phyloP scores from a whole-genome alignment of 2,113 vertebrate genomes.

The Phalacrocorax brasilianus region DNA sequence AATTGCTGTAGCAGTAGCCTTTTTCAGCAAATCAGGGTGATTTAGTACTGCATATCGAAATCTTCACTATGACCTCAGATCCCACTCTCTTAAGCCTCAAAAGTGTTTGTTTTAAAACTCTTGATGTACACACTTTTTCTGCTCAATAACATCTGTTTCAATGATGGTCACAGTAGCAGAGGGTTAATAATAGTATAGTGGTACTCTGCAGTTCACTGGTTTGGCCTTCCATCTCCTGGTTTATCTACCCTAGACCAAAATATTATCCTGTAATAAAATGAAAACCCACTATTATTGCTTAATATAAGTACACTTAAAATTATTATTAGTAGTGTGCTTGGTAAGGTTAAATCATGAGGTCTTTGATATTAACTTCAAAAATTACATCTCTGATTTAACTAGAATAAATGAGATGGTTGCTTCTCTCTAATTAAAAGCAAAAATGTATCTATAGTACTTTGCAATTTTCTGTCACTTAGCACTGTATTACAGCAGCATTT shows the following conservation, averaged over 20 bases:
- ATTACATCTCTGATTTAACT: slow-evolving; percentile 20
- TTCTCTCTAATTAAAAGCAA: slow-evolving; percentile 62
- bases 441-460: slow-evolving; percentile 20
- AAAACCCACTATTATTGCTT: slow-evolving; percentile 43
- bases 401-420: slow-evolving; percentile 56
- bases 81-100: neutral
- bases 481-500: slow-evolving; percentile 19
- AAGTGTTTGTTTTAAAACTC: neutral
- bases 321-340: slow-evolving; percentile 32
- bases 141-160: neutral
- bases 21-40: neutral
- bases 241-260: slow-evolving; percentile 30
- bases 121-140: neutral
- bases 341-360: slow-evolving; percentile 58
- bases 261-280: slow-evolving; percentile 39
- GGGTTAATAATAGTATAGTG: neutral
- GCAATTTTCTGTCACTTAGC: slow-evolving; percentile 62
- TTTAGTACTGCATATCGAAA: neutral
- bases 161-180: neutral
- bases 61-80: neutral
- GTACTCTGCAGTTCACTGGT: slow-evolving; percentile 21
- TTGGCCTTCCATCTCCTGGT: slow-evolving; percentile 13
- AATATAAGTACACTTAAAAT: slow-evolving; percentile 55
- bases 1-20: neutral
- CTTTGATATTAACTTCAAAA: slow-evolving; percentile 57